Evolutionary conservation across 2,113 vertebrate species (phyloP).

Genomic region (Alaudala cheleensis): DNA sequence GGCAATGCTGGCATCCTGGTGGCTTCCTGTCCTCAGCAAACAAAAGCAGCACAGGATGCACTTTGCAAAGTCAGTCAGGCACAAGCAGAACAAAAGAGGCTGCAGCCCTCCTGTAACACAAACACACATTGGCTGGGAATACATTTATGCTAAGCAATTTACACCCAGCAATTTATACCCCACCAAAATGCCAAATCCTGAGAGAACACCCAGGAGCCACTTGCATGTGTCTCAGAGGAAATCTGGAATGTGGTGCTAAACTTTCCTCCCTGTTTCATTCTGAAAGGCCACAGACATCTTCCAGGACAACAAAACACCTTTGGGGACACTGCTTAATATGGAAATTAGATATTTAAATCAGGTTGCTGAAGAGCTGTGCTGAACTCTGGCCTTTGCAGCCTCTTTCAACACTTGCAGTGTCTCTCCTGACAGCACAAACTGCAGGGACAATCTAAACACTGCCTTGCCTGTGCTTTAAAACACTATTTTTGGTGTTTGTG

Average conservation of each 20-base stretch:
- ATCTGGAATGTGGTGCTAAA: not conserved
- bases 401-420: not conserved
- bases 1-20: constrained; percentile 78
- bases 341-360: not conserved
- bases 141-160: not conserved
- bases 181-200: not conserved
- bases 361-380: not conserved
- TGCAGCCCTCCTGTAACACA: not conserved
- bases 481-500: not conserved
- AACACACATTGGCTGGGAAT: not conserved
- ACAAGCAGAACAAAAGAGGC: not conserved
- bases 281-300: not conserved
- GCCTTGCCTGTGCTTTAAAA: not conserved
- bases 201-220: not conserved
- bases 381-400: not conserved
- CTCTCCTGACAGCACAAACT: not conserved
- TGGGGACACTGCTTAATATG: not conserved
- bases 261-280: not conserved
- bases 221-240: not conserved
- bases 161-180: not conserved
- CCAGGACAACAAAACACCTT: not conserved
- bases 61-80: not conserved
- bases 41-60: not conserved
- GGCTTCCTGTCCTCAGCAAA: not conserved
- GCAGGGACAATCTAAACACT: not conserved